Base-by-base conservation (phyloP, 2,888 invertebrate genomes). In the Macaria liturata region DNA sequence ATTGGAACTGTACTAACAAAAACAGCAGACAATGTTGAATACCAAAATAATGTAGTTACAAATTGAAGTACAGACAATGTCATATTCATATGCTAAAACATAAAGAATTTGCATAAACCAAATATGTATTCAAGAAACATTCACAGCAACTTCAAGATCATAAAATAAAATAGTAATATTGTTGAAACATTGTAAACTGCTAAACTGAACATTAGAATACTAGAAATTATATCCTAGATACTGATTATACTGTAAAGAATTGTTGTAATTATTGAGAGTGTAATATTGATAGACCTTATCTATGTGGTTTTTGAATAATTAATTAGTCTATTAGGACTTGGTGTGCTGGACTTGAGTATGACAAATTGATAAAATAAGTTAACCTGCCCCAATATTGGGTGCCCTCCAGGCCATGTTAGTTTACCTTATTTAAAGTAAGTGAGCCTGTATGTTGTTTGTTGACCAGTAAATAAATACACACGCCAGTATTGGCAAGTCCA, bases 401-500 rank as follows among this genome's bases (percentile, higher is more conserved):
- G 20, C 20, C 20, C 20, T 20, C 20, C 2, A 20, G 20, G 20
- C 20, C 20, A 20, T 20, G 20, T 20, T 20, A 20, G 20, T 20
- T 20, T 20, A 20, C 20, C 20, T 20, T 20, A 20, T 20, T 20
- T 20, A 20, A 20, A 20, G 1, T 20, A 20, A 20, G 20, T 1
- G 20, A 20, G 20, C 20, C 20, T 20, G 20, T 20, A 20, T 20
- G 20, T 20, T 20, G 20, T 20, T 20, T 20, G 20, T 20, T 20
- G 2, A 20, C 20, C 20, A 20, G 20, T 20, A 20, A 20, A 20
- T 20, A 20, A 20, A 20, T 20, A 20, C 20, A 20, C 20, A 20
- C 20, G 20, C 20, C 20, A 20, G 20, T 20, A 20, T 37, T 37
- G 34, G 34, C 32, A 48, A 52, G 59, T 63, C 57, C 72, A 72